phyloP scores from a whole-genome alignment of 2,797 vertebrate species.

The Rhinoraja longicauda region DNA sequence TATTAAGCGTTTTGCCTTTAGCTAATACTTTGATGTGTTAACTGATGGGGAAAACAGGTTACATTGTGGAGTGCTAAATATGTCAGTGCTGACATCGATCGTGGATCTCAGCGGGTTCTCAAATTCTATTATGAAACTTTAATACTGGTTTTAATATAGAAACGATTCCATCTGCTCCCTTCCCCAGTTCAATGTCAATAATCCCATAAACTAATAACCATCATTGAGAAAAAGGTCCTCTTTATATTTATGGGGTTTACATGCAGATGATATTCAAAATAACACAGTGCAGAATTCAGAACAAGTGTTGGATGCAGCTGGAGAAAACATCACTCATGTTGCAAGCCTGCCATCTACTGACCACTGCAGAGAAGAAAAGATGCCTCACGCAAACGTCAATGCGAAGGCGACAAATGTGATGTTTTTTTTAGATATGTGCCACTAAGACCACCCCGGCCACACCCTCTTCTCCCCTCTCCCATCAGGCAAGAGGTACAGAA shows the following conservation, averaged over 20 bases:
- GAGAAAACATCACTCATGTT: neutral
- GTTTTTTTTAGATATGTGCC: neutral
- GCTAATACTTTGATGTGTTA: neutral
- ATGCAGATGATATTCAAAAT: neutral
- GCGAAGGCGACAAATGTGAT: neutral
- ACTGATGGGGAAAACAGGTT: neutral
- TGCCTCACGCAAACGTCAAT: neutral
- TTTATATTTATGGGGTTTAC: conserved; percentile 4
- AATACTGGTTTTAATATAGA: neutral
- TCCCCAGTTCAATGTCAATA: neutral
- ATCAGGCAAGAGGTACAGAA: too few relatives aligned
- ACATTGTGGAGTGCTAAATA: neutral
- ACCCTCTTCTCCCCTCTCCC: too few relatives aligned
- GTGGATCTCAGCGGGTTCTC: neutral
- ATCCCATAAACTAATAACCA: neutral
- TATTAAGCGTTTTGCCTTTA: neutral
- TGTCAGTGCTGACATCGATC: neutral
- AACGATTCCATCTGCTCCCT: neutral
- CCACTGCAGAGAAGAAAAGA: neutral
- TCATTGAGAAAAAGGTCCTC: neutral
- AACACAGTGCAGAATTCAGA: neutral
- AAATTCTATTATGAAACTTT: neutral
- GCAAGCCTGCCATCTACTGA: conserved; percentile 37
- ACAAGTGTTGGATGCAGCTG: neutral
- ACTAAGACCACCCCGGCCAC: too few relatives aligned